These are phyloP conservation scores for Zaprionus inermis DNA, from an alignment of 1,140 invertebrate species.

Conservation along the genomic window DNA sequence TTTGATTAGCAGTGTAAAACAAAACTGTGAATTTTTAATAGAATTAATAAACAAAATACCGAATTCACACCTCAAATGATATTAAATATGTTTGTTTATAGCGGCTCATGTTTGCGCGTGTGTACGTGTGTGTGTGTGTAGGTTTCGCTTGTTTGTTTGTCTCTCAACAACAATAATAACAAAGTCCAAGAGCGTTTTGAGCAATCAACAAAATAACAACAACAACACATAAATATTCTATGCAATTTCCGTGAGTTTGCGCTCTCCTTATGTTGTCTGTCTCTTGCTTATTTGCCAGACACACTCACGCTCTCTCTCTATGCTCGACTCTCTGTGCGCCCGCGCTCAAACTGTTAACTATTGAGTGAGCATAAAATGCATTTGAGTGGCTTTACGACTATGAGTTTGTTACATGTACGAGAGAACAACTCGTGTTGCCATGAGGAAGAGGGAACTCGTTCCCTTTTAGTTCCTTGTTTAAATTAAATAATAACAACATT, in stretches of 20 bases:
- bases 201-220: constrained; percentile 14
- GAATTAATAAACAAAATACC: constrained; percentile 14
- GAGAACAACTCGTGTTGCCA: background rate
- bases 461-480: background rate
- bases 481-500: background rate
- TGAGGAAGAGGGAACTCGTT: background rate
- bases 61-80: constrained; percentile 12
- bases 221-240: constrained; percentile 33
- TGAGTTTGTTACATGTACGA: constrained; percentile 7
- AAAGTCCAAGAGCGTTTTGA: constrained; percentile 39
- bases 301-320: background rate
- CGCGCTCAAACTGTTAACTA: constrained; percentile 7
- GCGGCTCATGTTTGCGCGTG: background rate
- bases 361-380: constrained; percentile 15
- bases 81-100: constrained; percentile 30
- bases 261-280: constrained; percentile 24
- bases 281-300: background rate
- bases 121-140: background rate
- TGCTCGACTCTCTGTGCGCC: constrained; percentile 12
- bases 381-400: constrained; percentile 16
- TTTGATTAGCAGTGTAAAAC: constrained; percentile 44
- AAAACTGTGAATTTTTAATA: constrained; percentile 38
- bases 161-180: constrained; percentile 42
- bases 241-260: constrained; percentile 46
- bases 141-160: constrained; percentile 38